A percentile compares a stretch with the other conserved stretches of the same genome.
Conservation (phyloP, 2,797 vertebrate species). For the Botia almorhae region DNA sequence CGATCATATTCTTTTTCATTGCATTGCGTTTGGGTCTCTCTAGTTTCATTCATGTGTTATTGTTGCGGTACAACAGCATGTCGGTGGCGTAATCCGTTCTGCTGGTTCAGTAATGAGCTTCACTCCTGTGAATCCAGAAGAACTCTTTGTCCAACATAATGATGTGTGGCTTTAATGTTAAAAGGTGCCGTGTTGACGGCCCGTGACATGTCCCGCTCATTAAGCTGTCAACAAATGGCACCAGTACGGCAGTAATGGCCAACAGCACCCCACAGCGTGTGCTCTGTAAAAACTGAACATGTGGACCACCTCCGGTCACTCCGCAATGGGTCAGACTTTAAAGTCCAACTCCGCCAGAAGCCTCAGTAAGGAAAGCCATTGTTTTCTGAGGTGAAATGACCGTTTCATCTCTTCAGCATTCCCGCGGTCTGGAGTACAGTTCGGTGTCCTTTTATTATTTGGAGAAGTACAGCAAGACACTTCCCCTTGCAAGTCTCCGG, state of each 20-base stretch:
- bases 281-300: constrained; percentile 6
- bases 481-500: background rate
- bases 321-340: background rate
- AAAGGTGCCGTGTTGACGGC: constrained; percentile 35
- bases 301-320: constrained; percentile 36
- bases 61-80: background rate
- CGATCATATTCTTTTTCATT: background rate
- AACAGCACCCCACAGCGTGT: background rate
- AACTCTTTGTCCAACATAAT: constrained; percentile 27
- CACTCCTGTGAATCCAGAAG: constrained; percentile 12
- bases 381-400: background rate
- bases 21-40: background rate
- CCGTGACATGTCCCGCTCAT: constrained; percentile 31
- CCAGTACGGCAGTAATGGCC: constrained; percentile 6
- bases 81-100: background rate
- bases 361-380: background rate
- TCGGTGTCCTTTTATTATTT: constrained; percentile 10
- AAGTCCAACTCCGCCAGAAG: background rate
- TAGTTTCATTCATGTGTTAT: background rate
- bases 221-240: constrained; percentile 43
- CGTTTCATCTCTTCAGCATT: background rate
- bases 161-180: constrained; percentile 41
- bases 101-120: constrained; percentile 10
- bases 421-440: background rate
- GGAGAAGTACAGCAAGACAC: background rate